Evolutionary conservation across 2,888 invertebrate species (phyloP).

Genomic region (Drosophila helvetica): DNA sequence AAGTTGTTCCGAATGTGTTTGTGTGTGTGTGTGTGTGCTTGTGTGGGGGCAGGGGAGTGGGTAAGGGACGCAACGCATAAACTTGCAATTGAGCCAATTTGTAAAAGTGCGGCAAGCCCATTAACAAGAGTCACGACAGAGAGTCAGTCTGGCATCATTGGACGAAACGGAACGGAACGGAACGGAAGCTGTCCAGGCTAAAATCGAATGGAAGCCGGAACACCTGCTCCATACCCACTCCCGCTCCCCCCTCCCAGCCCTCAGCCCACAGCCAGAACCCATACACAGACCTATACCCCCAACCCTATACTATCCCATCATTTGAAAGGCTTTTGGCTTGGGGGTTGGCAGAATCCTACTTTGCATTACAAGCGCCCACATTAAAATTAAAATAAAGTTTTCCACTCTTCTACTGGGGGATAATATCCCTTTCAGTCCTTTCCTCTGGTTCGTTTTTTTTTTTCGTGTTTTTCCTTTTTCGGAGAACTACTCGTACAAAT

Average conservation of each 20-base stretch:
- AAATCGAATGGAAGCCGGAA: conserved; percentile 55
- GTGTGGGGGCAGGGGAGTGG: neutral
- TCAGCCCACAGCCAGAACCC: neutral
- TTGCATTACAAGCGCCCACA: conserved; percentile 74
- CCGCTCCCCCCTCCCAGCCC: neutral
- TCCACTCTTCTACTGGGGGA: conserved; percentile 23
- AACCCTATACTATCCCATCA: neutral
- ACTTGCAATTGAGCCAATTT: conserved; percentile 84
- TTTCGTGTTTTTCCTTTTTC: neutral
- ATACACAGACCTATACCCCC: too few species aligned
- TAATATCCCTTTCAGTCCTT: conserved; percentile 28
- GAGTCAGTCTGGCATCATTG: neutral
- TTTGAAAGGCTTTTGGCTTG: conserved; percentile 32
- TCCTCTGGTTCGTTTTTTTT: conserved; percentile 29
- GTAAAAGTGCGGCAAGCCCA: conserved; percentile 80
- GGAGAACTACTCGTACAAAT: conserved; percentile 63
- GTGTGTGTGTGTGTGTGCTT: neutral
- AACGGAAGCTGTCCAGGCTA: neutral
- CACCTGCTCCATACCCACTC: conserved; percentile 55
- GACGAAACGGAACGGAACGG: neutral
- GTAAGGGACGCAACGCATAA: conserved; percentile 73
- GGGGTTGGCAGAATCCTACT: conserved; percentile 43
- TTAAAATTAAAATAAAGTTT: conserved; percentile 77
- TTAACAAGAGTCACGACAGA: conserved; percentile 59
- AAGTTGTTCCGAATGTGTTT: conserved; percentile 56